Evolutionary conservation across 30 jellyfish, hydroid and myxozoan species (phyloP).

Genomic region (Clytia hemisphaerica): DNA sequence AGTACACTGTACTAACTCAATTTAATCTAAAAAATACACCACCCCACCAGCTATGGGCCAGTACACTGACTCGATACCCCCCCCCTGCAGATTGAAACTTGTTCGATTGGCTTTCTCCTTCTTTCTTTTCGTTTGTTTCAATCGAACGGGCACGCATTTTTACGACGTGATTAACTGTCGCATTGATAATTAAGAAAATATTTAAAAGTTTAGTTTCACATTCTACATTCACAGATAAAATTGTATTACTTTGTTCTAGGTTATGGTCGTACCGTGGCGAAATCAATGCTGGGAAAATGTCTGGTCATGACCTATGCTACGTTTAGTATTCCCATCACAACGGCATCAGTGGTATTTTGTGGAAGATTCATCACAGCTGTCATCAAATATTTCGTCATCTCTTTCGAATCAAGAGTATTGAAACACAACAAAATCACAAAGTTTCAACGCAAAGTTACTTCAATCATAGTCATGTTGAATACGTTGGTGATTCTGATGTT

Average conservation of each 20-base stretch:
- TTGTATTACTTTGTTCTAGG: constrained; percentile 30
- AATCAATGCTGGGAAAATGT: constrained; percentile 13
- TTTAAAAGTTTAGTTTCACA: no score
- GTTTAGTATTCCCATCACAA: constrained; percentile 26
- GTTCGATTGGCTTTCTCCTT: no score
- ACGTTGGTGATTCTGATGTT: constrained; percentile 3
- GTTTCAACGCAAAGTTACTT: background rate
- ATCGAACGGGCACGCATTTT: no score
- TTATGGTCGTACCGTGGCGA: constrained; percentile 39
- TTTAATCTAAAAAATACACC: no score
- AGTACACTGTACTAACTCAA: no score
- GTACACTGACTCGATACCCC: no score
- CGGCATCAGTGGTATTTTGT: constrained; percentile 26
- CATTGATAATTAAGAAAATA: no score
- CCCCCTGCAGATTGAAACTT: no score
- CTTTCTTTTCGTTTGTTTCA: no score
- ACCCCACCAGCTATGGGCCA: no score
- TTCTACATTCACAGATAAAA: no score
- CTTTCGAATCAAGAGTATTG: background rate
- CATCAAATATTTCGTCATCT: constrained; percentile 15
- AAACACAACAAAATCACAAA: background rate
- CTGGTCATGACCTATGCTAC: constrained; percentile 24
- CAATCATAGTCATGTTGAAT: constrained; percentile 1
- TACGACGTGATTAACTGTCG: no score
- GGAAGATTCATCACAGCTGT: constrained; percentile 22